Evolutionary conservation across 2,113 vertebrate genomes (phyloP).

Genomic region (Rana temporaria): DNA sequence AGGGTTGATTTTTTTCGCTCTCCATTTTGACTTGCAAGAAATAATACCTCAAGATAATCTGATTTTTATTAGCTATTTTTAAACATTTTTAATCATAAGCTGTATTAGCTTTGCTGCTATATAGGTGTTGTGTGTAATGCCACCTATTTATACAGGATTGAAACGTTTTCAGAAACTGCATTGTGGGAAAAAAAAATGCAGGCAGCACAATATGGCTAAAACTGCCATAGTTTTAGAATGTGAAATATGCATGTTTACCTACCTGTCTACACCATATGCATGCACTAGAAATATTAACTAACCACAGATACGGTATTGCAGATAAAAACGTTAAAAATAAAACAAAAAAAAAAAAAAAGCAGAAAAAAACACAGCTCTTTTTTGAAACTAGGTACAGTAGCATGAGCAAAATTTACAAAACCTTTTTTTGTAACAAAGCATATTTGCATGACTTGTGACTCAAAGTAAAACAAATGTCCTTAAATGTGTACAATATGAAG

Average conservation of each 20-base stretch:
- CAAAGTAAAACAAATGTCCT: constrained; percentile 84
- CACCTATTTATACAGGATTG: constrained; percentile 90
- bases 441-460: constrained; percentile 97
- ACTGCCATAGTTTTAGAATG: constrained; percentile 88
- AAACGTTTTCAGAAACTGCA: constrained; percentile 83
- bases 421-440: constrained; percentile 79
- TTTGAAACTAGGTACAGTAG: constrained; percentile 81
- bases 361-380: constrained; percentile 66
- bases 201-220: constrained; percentile 85
- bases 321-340: constrained; percentile 69
- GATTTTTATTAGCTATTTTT: constrained; percentile 92
- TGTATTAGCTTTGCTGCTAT: constrained; percentile 99
- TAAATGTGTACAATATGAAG: constrained; percentile 89
- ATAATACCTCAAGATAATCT: constrained; percentile 97
- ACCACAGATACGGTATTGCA: constrained; percentile 79
- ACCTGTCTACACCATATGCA: constrained; percentile 89
- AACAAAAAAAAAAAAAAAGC: constrained; percentile 30
- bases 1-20: constrained; percentile 85
- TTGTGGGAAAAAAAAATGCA: constrained; percentile 86
- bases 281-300: constrained; percentile 85
- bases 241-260: constrained; percentile 93
- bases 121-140: constrained; percentile 94
- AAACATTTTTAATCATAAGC: constrained; percentile 94
- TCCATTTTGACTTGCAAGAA: constrained; percentile 93
- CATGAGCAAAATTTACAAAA: constrained; percentile 86